These are phyloP conservation scores for Ectropis crepuscularia DNA, from an alignment of 2,888 invertebrate genomes.

Conservation along the genomic window DNA sequence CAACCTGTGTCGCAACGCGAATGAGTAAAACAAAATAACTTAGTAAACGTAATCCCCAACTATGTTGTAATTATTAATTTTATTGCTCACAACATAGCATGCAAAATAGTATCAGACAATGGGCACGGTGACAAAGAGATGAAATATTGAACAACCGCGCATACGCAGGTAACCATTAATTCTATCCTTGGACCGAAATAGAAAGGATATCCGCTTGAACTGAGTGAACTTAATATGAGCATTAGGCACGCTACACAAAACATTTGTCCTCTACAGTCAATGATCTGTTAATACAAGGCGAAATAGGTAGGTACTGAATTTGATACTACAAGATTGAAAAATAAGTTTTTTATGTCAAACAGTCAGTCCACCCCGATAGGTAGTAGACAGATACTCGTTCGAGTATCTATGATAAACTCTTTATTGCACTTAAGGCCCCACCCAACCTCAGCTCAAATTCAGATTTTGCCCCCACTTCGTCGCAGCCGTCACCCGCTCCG, in stretches of 20 bases:
- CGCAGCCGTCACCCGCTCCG: no score
- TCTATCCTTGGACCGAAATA: constrained; percentile 78
- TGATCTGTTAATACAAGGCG: constrained; percentile 9
- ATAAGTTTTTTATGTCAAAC: not conserved
- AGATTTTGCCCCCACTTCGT: no score
- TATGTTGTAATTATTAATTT: constrained; percentile 1
- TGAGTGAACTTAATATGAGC: constrained; percentile 54
- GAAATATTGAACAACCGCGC: constrained; percentile 62
- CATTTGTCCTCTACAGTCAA: constrained; percentile 21
- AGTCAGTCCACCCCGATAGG: no score
- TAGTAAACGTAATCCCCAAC: not conserved
- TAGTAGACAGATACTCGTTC: no score
- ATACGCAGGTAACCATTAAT: constrained; percentile 65
- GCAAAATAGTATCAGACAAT: constrained; percentile 34
- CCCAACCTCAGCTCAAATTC: no score
- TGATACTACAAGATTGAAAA: not conserved
- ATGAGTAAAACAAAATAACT: no score
- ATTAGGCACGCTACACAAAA: constrained; percentile 30
- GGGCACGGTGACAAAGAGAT: constrained; percentile 61
- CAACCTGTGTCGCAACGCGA: no score
- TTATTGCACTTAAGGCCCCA: no score
- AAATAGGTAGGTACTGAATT: not conserved
- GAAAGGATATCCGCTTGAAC: constrained; percentile 82
- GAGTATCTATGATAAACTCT: no score
- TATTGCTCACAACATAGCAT: constrained; percentile 16